Evolutionary conservation across 2,113 vertebrate genomes (phyloP).

Genomic region (Galbula dea): DNA sequence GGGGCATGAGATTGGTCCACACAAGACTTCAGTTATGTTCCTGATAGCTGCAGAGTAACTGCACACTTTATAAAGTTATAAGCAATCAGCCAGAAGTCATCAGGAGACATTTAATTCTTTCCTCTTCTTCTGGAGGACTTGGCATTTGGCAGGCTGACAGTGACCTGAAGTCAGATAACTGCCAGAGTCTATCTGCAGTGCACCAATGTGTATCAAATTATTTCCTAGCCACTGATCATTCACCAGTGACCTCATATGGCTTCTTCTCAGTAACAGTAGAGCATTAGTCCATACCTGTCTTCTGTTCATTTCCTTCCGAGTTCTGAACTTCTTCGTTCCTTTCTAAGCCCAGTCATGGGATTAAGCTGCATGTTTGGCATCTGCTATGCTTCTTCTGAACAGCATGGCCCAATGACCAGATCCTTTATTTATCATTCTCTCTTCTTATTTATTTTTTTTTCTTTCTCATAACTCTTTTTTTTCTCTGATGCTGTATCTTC

Average conservation of each 20-base stretch:
- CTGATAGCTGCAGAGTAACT: not conserved
- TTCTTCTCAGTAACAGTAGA: not conserved
- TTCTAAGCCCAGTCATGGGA: not conserved
- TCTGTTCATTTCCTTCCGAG: not conserved
- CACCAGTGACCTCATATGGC: not conserved
- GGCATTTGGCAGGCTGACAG: not conserved
- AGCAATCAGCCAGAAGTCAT: not conserved
- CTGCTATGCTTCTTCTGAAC: not conserved
- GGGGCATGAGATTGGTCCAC: fast-evolving
- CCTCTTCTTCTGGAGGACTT: not conserved
- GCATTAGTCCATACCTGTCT: not conserved
- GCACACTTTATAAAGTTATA: not conserved
- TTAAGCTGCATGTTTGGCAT: not conserved
- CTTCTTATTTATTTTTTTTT: too few relatives aligned
- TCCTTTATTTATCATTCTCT: not conserved
- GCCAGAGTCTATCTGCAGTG: not conserved
- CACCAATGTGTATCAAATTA: not conserved
- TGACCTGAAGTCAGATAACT: not conserved
- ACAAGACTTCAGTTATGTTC: not conserved
- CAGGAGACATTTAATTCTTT: not conserved
- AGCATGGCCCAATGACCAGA: not conserved
- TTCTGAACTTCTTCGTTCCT: not conserved
- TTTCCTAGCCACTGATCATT: not conserved
- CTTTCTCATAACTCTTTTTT: not conserved
- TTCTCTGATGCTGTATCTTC: not conserved